Percentiles rank a stretch among this genome's conserved stretches.
These are phyloP conservation scores for Vanacampus margaritifer DNA, from an alignment of 2,113 vertebrate species.

Conservation along the genomic window DNA sequence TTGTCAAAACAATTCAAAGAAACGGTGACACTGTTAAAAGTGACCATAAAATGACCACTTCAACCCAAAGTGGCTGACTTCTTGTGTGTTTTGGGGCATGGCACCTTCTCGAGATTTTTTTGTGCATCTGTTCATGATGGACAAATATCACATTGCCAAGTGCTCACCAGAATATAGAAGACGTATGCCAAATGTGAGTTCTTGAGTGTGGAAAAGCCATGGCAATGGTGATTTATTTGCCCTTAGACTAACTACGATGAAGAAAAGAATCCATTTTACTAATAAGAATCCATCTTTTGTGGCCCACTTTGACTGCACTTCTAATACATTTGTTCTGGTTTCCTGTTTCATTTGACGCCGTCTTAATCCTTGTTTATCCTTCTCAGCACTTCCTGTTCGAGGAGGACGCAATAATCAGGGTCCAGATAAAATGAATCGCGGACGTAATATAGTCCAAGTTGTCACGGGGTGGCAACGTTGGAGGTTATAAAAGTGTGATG, in stretches of 20 bases:
- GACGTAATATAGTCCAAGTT: not conserved
- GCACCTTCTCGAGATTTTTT: not conserved
- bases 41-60: not conserved
- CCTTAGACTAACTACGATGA: no score
- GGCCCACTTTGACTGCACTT: not conserved
- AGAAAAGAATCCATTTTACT: no score
- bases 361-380: not conserved
- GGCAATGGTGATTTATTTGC: no score
- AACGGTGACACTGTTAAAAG: not conserved
- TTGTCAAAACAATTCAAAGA: not conserved
- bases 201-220: no score
- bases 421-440: not conserved
- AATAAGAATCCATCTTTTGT: not conserved
- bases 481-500: constrained; percentile 23
- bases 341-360: not conserved
- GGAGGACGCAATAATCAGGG: not conserved
- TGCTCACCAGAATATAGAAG: no score
- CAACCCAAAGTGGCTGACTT: not conserved
- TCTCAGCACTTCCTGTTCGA: not conserved
- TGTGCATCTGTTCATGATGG: not conserved
- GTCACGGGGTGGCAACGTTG: not conserved
- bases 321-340: not conserved
- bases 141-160: not conserved
- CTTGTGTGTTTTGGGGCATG: not conserved
- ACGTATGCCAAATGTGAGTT: no score